These are phyloP conservation scores for Chaetura pelagica DNA, from an alignment of 2,113 vertebrate genomes.

Conservation along the genomic window DNA sequence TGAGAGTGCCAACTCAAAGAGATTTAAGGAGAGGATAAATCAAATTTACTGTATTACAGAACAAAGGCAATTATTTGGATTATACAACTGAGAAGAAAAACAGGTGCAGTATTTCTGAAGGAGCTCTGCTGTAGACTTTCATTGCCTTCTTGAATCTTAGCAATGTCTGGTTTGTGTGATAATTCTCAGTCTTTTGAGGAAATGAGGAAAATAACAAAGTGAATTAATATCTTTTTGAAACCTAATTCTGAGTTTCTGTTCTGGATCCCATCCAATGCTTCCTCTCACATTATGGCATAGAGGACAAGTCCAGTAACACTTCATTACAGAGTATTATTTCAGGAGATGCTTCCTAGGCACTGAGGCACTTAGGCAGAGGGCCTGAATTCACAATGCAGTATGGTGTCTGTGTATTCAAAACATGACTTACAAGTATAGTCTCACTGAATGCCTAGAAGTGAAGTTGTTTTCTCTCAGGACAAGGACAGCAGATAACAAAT, in stretches of 20 bases:
- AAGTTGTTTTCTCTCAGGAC: not conserved
- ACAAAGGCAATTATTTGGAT: constrained; percentile 39
- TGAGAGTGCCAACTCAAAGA: not conserved
- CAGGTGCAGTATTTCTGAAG: not conserved
- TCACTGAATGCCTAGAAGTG: not conserved
- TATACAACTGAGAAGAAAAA: constrained; percentile 25
- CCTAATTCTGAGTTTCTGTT: not conserved
- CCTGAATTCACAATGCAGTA: not conserved
- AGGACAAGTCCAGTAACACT: not conserved
- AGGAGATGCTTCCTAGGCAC: not conserved
- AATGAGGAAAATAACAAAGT: not conserved
- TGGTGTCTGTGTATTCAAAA: not conserved
- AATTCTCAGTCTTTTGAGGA: not conserved
- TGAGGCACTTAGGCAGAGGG: not conserved
- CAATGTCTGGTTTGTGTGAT: not conserved
- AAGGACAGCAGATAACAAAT: not conserved
- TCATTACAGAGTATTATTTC: not conserved
- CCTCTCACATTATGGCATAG: not conserved
- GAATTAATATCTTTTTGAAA: not conserved
- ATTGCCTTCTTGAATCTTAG: not conserved
- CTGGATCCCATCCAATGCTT: not conserved
- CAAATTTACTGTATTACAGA: constrained; percentile 21
- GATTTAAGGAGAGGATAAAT: not conserved
- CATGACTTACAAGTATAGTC: not conserved
- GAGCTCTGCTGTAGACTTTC: constrained; percentile 4